Base-by-base conservation (phyloP, 2,888 invertebrate genomes). In the Holacanthella duospinosa region DNA sequence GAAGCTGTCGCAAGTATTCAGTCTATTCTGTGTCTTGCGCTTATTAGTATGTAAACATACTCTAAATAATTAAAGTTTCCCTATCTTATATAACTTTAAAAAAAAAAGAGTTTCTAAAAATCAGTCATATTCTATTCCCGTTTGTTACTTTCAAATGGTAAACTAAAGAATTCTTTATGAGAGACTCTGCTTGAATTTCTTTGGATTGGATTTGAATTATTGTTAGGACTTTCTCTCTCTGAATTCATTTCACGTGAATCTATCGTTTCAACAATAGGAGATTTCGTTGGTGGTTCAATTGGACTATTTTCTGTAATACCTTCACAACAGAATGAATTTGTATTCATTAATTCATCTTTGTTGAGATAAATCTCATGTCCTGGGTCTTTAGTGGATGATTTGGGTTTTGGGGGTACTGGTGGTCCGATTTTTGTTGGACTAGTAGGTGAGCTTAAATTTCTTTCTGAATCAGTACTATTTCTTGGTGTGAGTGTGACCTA, bases 401-500 rank as follows among this genome's bases (percentile, higher is more conserved):
- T 63, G 65, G 28, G 25, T 27, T 6, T 9, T 54, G 62, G 66
- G 48, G 71, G 71, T 60, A 66, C 66, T 4, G 69, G 68, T 25
- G 71, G 71, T 9, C 27, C 27, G 6, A 27, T 55, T 55, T 55
- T 55, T 25, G 27, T 55, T 27, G 55, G 55, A 27, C 28, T 55
- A 6, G 43, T 16, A 9, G 56, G 56, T 4, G 29, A 21, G 1
- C 3, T 2, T 27, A 29, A n/a, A 29, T 19, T 56, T 29, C 12
- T 28, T n/a, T 29, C 3, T n/a, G 19, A 4, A 19, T 56, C 21
- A 27, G 24, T 48, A 21, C 48, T 48, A 21, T 4, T 48, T 21
- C n/a, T 48, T 48, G 48, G 48, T 21, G 48, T 48, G 16, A 55
- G 26, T 55, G 12, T 4, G 25, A 6, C 16, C 26, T 28, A 26